phyloP scores from a whole-genome alignment of 2,113 vertebrate species.

The Chroicocephalus ridibundus region DNA sequence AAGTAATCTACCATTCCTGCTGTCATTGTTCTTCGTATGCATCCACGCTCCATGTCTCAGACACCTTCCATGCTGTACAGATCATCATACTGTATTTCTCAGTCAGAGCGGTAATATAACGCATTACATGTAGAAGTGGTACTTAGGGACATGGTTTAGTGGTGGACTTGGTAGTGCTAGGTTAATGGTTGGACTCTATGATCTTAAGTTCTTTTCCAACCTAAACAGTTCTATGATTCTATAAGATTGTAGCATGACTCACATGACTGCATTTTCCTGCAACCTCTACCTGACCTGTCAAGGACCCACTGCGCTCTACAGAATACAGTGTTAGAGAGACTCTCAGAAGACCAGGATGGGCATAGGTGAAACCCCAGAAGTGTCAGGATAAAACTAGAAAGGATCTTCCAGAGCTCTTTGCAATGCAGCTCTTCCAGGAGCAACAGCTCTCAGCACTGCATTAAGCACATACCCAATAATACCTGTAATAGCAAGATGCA shows the following conservation, averaged over 20 bases:
- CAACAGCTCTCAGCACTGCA: not conserved
- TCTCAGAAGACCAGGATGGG: not conserved
- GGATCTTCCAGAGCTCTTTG: constrained; percentile 11
- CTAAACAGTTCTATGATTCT: not conserved
- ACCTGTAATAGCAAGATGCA: not conserved
- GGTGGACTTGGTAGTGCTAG: not conserved
- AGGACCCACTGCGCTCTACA: not conserved
- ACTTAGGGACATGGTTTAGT: not conserved
- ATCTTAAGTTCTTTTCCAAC: not conserved
- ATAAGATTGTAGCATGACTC: not conserved
- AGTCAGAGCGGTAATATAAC: not conserved
- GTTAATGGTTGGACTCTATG: not conserved
- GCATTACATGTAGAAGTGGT: not conserved
- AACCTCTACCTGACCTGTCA: not conserved
- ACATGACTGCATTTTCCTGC: not conserved
- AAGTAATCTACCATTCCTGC: constrained; percentile 32
- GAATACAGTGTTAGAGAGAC: not conserved
- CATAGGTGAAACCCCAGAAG: not conserved
- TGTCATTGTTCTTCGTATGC: constrained; percentile 41
- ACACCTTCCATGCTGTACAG: constrained; percentile 52
- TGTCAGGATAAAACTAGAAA: constrained; percentile 20
- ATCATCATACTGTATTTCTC: constrained; percentile 66
- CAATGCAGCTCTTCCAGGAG: constrained; percentile 4
- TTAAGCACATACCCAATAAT: not conserved
- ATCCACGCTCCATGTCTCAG: constrained; percentile 42